Evolutionary conservation across 2,888 invertebrate genomes (phyloP), one percentile per base, ranked within the genome.

Genomic region (Sarcophaga carnaria): DNA sequence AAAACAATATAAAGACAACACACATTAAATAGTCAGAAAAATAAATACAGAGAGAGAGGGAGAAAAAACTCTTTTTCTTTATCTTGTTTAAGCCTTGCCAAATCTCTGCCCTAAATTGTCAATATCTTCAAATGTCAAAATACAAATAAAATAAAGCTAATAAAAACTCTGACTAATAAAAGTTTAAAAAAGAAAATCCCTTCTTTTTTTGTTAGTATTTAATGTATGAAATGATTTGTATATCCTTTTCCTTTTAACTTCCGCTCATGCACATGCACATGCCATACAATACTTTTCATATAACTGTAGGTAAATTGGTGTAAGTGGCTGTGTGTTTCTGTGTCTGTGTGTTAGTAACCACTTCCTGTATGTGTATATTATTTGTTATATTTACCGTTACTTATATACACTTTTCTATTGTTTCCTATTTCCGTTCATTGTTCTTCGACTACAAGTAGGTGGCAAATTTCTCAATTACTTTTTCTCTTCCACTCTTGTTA

Each of bases 381-480:
- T 54, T 54, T 54, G 54, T 54, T 54, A 14, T 54, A 54, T 54
- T 54, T 54, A 54, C 54, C 54, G 54, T 54, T 54, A 54, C 54
- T 54, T 54, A 62, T 22, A 62, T 20, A 62, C 62, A 62, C 62
- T 70, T 25, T 69, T 62, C 37, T 37, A 66, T 75, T 74, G 60
- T 80, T 74, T 62, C 17, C 25, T 25, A 75, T 54, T 78, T 78
- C 78, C 67, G 27, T 72, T 74, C 60, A 71, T 77, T 77, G n/a
- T 72, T 71, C 62, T 20, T 62, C n/a, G n/a, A 62, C 54, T 54
- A 62, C 22, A 59, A 77, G 59, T 63, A 78, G 71, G 83, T 83
- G 77, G 67, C 22, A 69, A 83, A 77, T 83, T 78, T 78, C 49
- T 76, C 70, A 82, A 82, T 71, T 82, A 71, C 64, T 54, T 71